phyloP scores from a whole-genome alignment of 2,888 invertebrate species.

The Helleia helle region DNA sequence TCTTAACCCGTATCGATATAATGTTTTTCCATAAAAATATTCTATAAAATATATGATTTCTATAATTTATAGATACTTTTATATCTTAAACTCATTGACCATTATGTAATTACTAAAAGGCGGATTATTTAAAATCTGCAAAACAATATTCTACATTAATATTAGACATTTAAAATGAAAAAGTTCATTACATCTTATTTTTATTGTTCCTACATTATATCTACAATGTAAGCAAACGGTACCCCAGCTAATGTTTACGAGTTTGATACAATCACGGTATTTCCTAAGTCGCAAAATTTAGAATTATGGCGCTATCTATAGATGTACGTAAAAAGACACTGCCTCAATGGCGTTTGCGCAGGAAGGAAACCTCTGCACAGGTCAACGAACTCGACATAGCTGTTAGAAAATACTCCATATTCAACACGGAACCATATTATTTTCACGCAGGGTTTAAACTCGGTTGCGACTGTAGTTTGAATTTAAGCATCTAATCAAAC shows the following conservation, averaged over 20 bases:
- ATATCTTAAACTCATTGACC: too few species aligned
- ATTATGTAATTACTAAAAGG: too few species aligned
- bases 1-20: too few species aligned
- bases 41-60: too few species aligned
- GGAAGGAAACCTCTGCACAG: slow-evolving; percentile 43
- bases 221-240: too few species aligned
- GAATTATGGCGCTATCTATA: slow-evolving; percentile 22
- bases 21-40: too few species aligned
- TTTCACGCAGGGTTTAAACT: slow-evolving; percentile 17
- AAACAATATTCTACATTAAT: too few species aligned
- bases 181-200: too few species aligned
- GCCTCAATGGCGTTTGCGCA: slow-evolving; percentile 32
- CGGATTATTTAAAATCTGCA: too few species aligned
- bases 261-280: slow-evolving; percentile 23
- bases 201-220: too few species aligned
- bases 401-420: slow-evolving; percentile 30
- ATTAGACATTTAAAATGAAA: too few species aligned
- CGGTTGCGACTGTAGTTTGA: slow-evolving; percentile 11
- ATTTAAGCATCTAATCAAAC: slow-evolving; percentile 51
- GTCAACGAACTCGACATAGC: slow-evolving; percentile 46
- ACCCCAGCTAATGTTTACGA: slow-evolving; percentile 14
- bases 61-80: too few species aligned
- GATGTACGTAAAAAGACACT: slow-evolving; percentile 28
- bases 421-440: slow-evolving; percentile 25
- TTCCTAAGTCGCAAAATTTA: slow-evolving; percentile 26